Evolutionary conservation across 2,113 vertebrate genomes (phyloP).

Genomic region (Lichenostomus cassidix): DNA sequence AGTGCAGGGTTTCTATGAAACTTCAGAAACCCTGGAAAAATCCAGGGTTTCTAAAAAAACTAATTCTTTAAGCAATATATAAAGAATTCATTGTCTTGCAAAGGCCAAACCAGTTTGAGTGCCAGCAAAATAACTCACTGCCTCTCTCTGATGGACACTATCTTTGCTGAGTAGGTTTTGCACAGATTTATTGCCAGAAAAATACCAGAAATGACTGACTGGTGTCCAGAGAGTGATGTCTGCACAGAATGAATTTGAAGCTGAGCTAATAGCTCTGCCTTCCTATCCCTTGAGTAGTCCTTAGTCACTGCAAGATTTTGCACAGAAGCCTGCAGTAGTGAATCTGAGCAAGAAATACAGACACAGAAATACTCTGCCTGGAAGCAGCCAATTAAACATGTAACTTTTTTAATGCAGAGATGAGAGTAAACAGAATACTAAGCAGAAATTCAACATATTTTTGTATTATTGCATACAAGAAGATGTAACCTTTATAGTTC

Average conservation of each 20-base stretch:
- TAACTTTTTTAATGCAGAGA: not conserved
- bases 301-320: not conserved
- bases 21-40: not conserved
- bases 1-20: not conserved
- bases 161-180: not conserved
- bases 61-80: not conserved
- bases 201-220: not conserved
- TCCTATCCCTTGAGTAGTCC: not conserved
- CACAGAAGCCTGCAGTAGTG: not conserved
- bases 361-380: not conserved
- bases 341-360: not conserved
- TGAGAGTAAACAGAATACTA: not conserved
- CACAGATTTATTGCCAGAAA: constrained; percentile 18
- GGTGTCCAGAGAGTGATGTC: not conserved
- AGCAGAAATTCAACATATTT: not conserved
- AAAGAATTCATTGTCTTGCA: not conserved
- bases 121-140: not conserved
- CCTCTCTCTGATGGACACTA: not conserved
- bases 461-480: not conserved
- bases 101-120: not conserved
- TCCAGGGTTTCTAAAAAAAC: not conserved
- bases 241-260: not conserved
- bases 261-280: not conserved
- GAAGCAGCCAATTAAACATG: not conserved
- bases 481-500: not conserved